phyloP scores from a whole-genome alignment of 2,888 invertebrate species.

The Aromia moschata region DNA sequence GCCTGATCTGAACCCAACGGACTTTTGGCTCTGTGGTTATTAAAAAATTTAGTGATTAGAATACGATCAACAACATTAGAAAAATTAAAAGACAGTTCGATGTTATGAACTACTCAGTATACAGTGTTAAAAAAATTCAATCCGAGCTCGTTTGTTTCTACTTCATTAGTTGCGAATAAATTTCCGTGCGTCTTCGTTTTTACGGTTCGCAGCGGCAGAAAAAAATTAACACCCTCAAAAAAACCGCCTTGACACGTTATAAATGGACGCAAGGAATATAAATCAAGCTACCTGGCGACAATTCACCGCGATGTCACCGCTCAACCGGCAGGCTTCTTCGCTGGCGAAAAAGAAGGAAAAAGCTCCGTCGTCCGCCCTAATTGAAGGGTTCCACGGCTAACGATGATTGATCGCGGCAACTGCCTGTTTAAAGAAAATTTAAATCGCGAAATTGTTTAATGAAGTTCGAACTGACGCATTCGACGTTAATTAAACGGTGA shows the following conservation, averaged over 20 bases:
- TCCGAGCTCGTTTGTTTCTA: too few relatives aligned
- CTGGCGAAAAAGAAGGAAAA: too few relatives aligned
- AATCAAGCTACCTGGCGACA: neutral
- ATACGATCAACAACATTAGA: too few relatives aligned
- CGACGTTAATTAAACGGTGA: conserved; percentile 4
- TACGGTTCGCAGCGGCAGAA: too few relatives aligned
- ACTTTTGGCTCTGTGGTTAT: too few relatives aligned
- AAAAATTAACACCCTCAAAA: neutral
- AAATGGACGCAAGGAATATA: neutral
- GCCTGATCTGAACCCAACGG: too few relatives aligned
- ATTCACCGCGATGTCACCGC: neutral
- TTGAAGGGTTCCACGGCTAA: conserved; percentile 10
- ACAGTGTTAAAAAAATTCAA: too few relatives aligned
- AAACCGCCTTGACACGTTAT: neutral
- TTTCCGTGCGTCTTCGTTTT: neutral
- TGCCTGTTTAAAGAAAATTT: conserved; percentile 10
- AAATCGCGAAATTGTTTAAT: conserved; percentile 15
- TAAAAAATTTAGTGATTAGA: too few relatives aligned
- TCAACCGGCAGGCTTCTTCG: neutral
- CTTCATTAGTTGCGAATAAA: too few relatives aligned
- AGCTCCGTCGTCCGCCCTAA: neutral
- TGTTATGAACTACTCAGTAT: too few relatives aligned
- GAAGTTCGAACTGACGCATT: conserved; percentile 7
- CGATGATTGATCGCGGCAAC: conserved; percentile 14
- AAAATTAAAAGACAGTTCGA: too few relatives aligned